These are phyloP conservation scores for Rhinoderma darwinii DNA, from an alignment of 2,113 vertebrate species.

Conservation along the genomic window DNA sequence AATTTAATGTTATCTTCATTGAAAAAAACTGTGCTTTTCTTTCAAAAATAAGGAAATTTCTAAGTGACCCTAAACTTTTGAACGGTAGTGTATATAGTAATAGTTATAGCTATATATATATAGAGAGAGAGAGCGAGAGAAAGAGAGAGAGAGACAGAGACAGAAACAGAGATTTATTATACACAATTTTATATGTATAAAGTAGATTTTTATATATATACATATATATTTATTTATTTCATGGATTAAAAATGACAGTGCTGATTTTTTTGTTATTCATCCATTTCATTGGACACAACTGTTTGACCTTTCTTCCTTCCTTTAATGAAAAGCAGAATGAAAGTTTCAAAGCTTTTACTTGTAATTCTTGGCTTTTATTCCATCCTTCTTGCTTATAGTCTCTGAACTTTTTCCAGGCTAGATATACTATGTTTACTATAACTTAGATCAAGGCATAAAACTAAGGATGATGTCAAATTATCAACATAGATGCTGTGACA, in stretches of 20 bases:
- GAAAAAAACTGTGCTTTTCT: no score
- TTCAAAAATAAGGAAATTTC: no score
- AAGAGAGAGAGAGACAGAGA: no score
- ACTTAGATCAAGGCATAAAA: slow-evolving; percentile 33
- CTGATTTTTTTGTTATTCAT: neutral
- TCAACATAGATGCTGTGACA: slow-evolving; percentile 35
- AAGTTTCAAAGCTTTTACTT: slow-evolving; percentile 19
- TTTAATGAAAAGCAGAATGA: slow-evolving; percentile 41
- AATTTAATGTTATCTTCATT: no score
- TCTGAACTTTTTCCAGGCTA: slow-evolving; percentile 38
- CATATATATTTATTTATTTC: no score
- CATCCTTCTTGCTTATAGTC: neutral
- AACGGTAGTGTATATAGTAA: no score
- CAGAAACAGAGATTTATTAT: no score
- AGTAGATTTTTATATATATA: no score
- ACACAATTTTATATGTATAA: no score
- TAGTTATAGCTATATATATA: no score
- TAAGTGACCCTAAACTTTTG: no score
- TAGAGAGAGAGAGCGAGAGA: no score
- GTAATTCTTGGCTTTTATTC: slow-evolving; percentile 44
- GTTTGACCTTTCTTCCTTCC: slow-evolving; percentile 28
- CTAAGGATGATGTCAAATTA: slow-evolving; percentile 43
- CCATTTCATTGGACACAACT: slow-evolving; percentile 19
- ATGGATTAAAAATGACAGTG: neutral
- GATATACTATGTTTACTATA: slow-evolving; percentile 35